Conservation (phyloP, 2,888 invertebrate species). For the Automeris io region DNA sequence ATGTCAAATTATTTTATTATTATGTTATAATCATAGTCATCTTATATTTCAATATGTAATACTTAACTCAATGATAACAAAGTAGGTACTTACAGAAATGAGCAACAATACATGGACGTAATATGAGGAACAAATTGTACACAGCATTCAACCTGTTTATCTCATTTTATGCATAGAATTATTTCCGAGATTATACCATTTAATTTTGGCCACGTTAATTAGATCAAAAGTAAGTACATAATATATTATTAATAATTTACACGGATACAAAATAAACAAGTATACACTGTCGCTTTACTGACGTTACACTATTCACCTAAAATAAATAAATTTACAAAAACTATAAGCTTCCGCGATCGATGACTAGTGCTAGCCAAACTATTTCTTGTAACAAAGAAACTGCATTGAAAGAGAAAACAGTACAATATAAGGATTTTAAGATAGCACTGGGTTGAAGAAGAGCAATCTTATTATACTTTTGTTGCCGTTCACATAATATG, state of each 20-base stretch:
- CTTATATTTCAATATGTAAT: too few relatives aligned
- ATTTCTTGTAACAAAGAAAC: constrained; percentile 68
- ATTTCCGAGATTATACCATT: background rate
- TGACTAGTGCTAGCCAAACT: constrained; percentile 53
- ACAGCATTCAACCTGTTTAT: constrained; percentile 34
- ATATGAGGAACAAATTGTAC: constrained; percentile 37
- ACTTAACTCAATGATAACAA: constrained; percentile 9
- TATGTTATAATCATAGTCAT: too few relatives aligned
- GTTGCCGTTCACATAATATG: constrained; percentile 37
- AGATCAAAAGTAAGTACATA: constrained; percentile 43
- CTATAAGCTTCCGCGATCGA: constrained; percentile 64
- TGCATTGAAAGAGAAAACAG: constrained; percentile 26
- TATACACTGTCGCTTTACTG: constrained; percentile 16
- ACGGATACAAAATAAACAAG: constrained; percentile 29
- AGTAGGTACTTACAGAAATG: constrained; percentile 67
- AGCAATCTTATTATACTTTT: constrained; percentile 21
- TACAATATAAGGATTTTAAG: constrained; percentile 19
- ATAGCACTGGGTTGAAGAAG: constrained; percentile 28
- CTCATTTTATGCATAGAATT: constrained; percentile 29
- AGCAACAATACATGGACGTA: constrained; percentile 77
- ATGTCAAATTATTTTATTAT: too few relatives aligned
- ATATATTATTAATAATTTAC: constrained; percentile 33
- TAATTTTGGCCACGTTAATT: constrained; percentile 20
- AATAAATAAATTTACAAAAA: constrained; percentile 13
- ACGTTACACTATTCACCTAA: constrained; percentile 18